A percentile compares a stretch with the other conserved stretches of the same genome.
Conservation (phyloP, 1,140 invertebrate genomes). For the Antheraea mylitta region DNA sequence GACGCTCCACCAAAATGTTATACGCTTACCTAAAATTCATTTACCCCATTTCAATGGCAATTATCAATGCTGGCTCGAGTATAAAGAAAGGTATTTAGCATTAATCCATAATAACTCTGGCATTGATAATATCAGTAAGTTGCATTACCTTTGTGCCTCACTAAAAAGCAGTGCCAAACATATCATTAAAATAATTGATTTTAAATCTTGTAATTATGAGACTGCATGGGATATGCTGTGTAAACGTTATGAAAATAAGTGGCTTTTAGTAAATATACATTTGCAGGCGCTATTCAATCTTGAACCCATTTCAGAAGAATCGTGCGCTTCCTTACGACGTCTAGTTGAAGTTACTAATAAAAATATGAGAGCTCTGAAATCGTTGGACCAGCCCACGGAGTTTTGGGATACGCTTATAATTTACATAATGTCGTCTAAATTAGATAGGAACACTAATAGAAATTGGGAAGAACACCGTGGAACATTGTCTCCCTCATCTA, state of each 20-base stretch:
- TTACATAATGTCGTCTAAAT: conserved; percentile 20
- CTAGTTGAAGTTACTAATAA: conserved; percentile 18
- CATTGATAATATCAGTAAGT: conserved; percentile 22
- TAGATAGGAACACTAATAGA: conserved; percentile 17
- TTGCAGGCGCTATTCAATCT: conserved; percentile 20
- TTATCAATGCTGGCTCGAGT: conserved; percentile 23
- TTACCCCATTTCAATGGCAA: conserved; percentile 20
- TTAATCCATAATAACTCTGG: conserved; percentile 20
- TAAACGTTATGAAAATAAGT: conserved; percentile 24
- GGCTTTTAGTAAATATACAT: conserved; percentile 21
- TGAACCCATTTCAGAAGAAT: conserved; percentile 20
- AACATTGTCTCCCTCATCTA: conserved; percentile 6
- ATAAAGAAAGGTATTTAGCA: conserved; percentile 16
- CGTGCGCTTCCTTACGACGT: conserved; percentile 9
- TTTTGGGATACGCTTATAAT: conserved; percentile 27
- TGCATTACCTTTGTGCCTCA: conserved; percentile 22
- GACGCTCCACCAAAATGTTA: not conserved
- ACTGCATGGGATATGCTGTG: conserved; percentile 27
- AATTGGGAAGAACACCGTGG: conserved; percentile 23
- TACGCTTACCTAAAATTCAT: not conserved
- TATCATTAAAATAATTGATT: conserved; percentile 24
- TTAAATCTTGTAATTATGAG: conserved; percentile 21
- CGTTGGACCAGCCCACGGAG: conserved; percentile 17
- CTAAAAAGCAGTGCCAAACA: conserved; percentile 16
- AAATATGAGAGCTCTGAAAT: conserved; percentile 23